Base-by-base conservation (phyloP, 1,140 invertebrate species). In the Drosophila prosaltans region DNA sequence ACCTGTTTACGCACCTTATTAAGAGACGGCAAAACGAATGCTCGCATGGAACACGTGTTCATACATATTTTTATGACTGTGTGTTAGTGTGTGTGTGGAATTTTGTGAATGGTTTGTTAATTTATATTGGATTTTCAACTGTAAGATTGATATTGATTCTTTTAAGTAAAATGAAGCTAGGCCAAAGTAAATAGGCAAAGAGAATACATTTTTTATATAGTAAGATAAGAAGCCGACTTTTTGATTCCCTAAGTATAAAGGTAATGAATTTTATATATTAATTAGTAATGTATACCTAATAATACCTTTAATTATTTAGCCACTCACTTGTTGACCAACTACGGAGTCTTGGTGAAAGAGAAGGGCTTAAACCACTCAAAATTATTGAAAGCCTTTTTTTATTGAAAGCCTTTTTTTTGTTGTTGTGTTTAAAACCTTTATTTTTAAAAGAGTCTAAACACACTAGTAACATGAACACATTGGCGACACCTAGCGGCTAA, bases 1-100 rank as follows among this genome's bases (percentile, higher is more conserved):
- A 88, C 84, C 84, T 88, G 83, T 88, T 88, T 79, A 86, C 78
- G 83, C 74, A 81, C 69, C 70, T 76, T 81, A 69, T 70, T 48
- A 41, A 71, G 61, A 69, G 65, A 64, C 66, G 54, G 59, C 41
- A 69, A 55, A 43, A 61, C 51, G 45, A 32, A 45, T 60, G 24
- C 32, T 66, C 10, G 16, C 41, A 9, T 40, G 72, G 24, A 76
- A 77, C 74, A 76, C 65, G 74, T 76, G 74, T 76, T 24, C 48
- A 32, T 40, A 36, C 6, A 36, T 36, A 36, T 36, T 36, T 7
- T 5, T 36, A 24, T 51, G 45, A 26, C 11, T 26, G 72, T 26
- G 9, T 8, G 16, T 26, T 24, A 57, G 64, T 68, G 30, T 36
- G 40, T 10, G 32, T 28, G 32, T 32, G 16, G 58, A 60, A 39